Conservation (phyloP, 2,113 vertebrate species). For the Ginglymostoma cirratum region DNA sequence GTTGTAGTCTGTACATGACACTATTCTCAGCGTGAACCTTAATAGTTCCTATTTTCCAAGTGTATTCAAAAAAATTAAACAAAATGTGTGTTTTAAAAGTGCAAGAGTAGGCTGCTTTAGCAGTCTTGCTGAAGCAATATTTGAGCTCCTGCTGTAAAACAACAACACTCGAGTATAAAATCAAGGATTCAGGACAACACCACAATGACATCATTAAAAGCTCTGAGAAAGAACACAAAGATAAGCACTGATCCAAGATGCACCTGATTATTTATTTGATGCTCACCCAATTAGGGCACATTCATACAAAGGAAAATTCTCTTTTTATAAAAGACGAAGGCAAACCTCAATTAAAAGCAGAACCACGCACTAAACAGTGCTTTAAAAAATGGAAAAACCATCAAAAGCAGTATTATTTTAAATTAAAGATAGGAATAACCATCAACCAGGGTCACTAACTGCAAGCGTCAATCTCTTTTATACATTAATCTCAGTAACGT, state of each 20-base stretch:
- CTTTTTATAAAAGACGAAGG: background rate
- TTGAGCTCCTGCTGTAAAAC: background rate
- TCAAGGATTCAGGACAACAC: background rate
- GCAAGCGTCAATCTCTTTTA: background rate
- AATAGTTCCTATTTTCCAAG: background rate
- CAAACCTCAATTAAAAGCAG: slow-evolving; percentile 28
- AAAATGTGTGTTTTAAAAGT: background rate
- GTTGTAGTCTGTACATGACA: background rate
- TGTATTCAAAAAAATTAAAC: background rate
- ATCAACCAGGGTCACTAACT: background rate
- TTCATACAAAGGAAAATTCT: background rate
- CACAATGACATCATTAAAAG: background rate
- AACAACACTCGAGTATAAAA: background rate
- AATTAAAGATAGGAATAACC: background rate
- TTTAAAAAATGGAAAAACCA: slow-evolving; percentile 40
- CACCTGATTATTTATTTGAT: background rate
- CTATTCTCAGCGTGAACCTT: background rate
- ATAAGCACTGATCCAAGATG: background rate
- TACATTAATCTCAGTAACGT: background rate
- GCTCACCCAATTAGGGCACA: background rate
- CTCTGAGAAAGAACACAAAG: background rate
- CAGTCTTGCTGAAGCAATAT: background rate
- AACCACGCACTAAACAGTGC: slow-evolving; percentile 38
- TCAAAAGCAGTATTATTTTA: background rate
- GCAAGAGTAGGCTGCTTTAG: background rate